A percentile compares a stretch with the other conserved stretches of the same genome.
These are phyloP conservation scores for Sorex fumeus DNA, from an alignment of 2,113 vertebrate species.

Conservation along the genomic window DNA sequence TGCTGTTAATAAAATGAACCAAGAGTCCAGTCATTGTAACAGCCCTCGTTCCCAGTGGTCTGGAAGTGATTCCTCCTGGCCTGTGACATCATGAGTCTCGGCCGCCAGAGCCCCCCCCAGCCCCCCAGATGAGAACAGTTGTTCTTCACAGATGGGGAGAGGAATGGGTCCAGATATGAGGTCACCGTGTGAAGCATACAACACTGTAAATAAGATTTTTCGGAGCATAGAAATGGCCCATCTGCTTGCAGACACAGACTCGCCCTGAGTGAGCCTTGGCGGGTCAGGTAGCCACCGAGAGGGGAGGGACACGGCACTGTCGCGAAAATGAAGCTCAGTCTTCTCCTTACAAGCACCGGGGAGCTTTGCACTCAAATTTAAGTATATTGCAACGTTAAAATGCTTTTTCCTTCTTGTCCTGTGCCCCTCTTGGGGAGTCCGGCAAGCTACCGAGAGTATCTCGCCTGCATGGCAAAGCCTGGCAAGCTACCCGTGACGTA, in stretches of 20 bases:
- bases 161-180: slow-evolving; percentile 92
- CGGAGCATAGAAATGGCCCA: slow-evolving; percentile 89
- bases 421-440: no score
- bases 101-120: slow-evolving; percentile 86
- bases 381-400: not conserved
- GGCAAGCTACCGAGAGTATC: no score
- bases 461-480: no score
- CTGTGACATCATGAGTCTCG: slow-evolving; percentile 89
- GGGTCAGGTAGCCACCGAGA: slow-evolving; percentile 67
- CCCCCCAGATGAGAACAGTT: slow-evolving; percentile 90
- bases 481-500: no score
- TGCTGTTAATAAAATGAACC: slow-evolving; percentile 74
- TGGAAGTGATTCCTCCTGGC: slow-evolving; percentile 87
- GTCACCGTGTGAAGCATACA: slow-evolving; percentile 91
- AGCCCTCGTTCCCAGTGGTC: slow-evolving; percentile 84
- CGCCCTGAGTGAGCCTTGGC: slow-evolving; percentile 81
- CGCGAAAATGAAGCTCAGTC: slow-evolving; percentile 69
- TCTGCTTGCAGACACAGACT: slow-evolving; percentile 89
- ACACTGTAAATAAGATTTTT: slow-evolving; percentile 91
- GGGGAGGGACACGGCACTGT: slow-evolving; percentile 70
- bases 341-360: slow-evolving; percentile 52
- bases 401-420: not conserved
- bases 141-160: slow-evolving; percentile 91
- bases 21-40: slow-evolving; percentile 84
- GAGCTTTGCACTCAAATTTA: slow-evolving; percentile 44